Percentiles rank a stretch among this genome's conserved stretches.
Evolutionary conservation across 2,113 vertebrate species (phyloP).

Genomic region (Pygoscelis antarcticus): DNA sequence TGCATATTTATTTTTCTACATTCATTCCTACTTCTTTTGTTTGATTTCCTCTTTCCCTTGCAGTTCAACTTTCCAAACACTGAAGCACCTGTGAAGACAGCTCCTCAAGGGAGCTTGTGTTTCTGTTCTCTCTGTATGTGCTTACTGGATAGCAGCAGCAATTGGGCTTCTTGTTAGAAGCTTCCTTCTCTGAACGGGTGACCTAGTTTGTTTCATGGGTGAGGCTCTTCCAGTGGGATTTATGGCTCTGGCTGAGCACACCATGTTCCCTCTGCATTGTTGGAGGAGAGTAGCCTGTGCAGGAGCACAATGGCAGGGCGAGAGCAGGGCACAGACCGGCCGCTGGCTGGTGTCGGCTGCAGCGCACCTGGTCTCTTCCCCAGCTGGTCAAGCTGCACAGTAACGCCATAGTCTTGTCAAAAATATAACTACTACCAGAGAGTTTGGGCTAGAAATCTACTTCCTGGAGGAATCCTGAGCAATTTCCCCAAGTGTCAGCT

Average conservation of each 20-base stretch:
- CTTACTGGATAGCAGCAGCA: neutral
- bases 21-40: neutral
- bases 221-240: neutral
- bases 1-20: neutral
- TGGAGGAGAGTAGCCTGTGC: neutral
- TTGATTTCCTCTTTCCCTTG: neutral
- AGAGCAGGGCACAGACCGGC: neutral
- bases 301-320: neutral
- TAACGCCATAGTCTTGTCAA: neutral
- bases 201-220: neutral
- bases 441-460: neutral
- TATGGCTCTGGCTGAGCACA: neutral
- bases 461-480: neutral
- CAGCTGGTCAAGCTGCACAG: accelerated
- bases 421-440: neutral
- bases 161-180: neutral
- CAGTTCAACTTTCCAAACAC: neutral
- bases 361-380: neutral
- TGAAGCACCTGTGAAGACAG: neutral
- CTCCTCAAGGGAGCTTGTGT: neutral
- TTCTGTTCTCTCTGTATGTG: neutral
- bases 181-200: neutral
- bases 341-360: neutral
- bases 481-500: neutral
- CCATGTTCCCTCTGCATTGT: neutral